phyloP scores from a whole-genome alignment of 2,113 vertebrate species.

The Ciconia boyciana region DNA sequence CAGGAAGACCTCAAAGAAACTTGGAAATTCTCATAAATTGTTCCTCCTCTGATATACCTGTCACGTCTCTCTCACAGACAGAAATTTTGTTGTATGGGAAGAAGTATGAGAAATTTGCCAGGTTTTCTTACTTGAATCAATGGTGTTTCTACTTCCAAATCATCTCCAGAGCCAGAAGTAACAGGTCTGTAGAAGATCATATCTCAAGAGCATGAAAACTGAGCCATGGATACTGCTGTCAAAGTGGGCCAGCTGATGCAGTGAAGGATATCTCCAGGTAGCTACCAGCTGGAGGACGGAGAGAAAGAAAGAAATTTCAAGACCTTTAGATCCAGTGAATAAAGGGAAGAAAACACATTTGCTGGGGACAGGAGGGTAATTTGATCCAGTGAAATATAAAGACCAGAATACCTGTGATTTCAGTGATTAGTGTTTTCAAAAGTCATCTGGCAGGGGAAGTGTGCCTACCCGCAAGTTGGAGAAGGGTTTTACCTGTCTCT shows the following conservation, averaged over 20 bases:
- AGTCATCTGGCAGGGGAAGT: not conserved
- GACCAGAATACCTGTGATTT: not conserved
- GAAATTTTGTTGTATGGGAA: not conserved
- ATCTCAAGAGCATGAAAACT: not conserved
- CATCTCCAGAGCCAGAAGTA: not conserved
- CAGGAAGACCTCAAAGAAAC: not conserved
- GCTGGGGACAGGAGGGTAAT: not conserved
- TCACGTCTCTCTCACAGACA: not conserved
- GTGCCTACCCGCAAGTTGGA: not conserved
- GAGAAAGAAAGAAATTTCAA: not conserved
- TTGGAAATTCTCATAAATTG: not conserved
- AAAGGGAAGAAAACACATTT: not conserved
- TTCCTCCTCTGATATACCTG: not conserved
- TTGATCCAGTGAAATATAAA: not conserved
- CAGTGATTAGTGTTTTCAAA: not conserved
- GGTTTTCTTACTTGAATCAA: not conserved
- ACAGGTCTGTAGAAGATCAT: not conserved
- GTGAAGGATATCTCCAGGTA: not conserved
- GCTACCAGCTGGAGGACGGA: not conserved
- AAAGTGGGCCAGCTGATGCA: not conserved
- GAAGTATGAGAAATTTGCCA: not conserved
- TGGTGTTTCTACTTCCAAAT: not conserved
- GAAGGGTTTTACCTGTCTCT: not conserved
- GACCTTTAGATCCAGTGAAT: not conserved
- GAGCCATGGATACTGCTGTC: not conserved